Conservation (phyloP, 2,797 vertebrate genomes). For the Eospalax fontanierii region DNA sequence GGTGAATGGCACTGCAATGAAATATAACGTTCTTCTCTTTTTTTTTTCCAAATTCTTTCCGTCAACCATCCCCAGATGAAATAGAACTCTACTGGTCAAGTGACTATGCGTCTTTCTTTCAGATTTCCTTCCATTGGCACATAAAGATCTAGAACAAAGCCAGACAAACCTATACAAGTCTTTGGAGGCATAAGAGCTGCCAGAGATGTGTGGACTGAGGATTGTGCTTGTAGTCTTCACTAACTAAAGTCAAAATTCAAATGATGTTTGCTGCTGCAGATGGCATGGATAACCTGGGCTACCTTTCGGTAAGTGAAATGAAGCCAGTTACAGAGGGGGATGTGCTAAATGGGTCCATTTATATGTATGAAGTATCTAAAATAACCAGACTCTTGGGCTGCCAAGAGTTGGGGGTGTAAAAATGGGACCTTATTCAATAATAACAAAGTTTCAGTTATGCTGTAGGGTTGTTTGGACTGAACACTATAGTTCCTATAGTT, state of each 20-base stretch:
- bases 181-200: neutral
- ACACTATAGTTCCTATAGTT: rapidly evolving
- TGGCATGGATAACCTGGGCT: neutral
- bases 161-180: neutral
- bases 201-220: neutral
- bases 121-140: neutral
- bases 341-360: neutral
- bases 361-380: neutral
- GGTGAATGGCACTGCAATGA: neutral
- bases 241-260: neutral
- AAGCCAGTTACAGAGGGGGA: neutral
- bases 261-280: neutral
- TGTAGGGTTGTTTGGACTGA: neutral
- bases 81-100: neutral
- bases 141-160: neutral
- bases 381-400: neutral
- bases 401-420: rapidly evolving
- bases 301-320: neutral
- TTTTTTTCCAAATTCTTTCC: neutral
- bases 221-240: neutral
- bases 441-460: neutral
- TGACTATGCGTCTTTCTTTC: neutral
- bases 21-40: neutral
- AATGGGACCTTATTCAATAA: neutral
- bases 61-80: neutral